Evolutionary conservation across 2,888 invertebrate species (phyloP).

Genomic region (Rhopalosiphum nymphaeae): DNA sequence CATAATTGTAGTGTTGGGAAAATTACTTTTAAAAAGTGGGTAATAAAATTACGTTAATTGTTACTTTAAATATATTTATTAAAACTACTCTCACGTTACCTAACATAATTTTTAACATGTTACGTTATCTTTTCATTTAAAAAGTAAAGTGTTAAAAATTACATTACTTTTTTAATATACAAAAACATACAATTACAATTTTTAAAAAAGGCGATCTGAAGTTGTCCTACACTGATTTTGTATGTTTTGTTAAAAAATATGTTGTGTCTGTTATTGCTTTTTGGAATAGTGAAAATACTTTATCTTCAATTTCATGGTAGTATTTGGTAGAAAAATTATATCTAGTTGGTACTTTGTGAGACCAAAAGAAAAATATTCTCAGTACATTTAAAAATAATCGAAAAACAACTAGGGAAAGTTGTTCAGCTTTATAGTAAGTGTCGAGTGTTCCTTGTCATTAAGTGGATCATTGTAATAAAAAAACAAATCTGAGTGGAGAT

Average conservation of each 20-base stretch:
- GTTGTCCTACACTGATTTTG: neutral
- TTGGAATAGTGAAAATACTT: neutral
- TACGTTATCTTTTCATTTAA: neutral
- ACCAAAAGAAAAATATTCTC: too few species aligned
- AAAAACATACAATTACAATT: neutral
- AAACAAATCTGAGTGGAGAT: too few species aligned
- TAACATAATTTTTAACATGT: neutral
- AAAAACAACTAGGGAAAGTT: too few species aligned
- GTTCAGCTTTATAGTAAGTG: too few species aligned
- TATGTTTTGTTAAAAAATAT: neutral
- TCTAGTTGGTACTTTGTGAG: too few species aligned
- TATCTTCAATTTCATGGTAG: neutral
- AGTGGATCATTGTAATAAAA: too few species aligned
- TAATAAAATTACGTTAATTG: neutral
- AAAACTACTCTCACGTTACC: neutral
- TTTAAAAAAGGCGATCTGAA: neutral
- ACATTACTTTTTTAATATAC: neutral
- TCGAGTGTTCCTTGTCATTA: too few species aligned
- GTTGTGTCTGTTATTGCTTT: neutral
- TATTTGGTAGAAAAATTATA: too few species aligned
- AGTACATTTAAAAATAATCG: too few species aligned
- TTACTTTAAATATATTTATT: constrained; percentile 1
- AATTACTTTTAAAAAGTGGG: neutral
- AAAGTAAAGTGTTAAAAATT: neutral
- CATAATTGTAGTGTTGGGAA: neutral